phyloP scores from a whole-genome alignment of 2,888 invertebrate genomes.

The Falcaria lacertinaria region DNA sequence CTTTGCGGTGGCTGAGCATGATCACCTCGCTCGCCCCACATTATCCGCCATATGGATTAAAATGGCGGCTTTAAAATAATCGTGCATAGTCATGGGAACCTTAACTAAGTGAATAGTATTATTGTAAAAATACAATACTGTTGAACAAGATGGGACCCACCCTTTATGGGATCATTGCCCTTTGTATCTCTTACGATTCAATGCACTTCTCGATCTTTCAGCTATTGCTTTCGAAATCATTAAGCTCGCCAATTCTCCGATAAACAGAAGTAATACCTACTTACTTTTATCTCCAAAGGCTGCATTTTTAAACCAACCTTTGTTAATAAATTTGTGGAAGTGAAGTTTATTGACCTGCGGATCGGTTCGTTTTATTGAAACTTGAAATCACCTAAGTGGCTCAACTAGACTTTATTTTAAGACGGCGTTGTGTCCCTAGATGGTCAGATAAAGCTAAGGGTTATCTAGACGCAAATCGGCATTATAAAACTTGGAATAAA shows the following conservation, averaged over 20 bases:
- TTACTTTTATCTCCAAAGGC: slow-evolving; percentile 7
- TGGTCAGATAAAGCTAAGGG: background rate
- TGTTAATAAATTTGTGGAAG: no score
- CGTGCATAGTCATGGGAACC: no score
- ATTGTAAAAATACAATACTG: slow-evolving; percentile 11
- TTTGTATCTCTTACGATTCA: slow-evolving; percentile 33
- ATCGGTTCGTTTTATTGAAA: background rate
- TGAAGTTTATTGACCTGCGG: no score
- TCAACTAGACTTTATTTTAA: background rate
- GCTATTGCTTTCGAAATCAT: slow-evolving; percentile 28
- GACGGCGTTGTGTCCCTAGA: background rate
- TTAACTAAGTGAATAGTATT: slow-evolving; percentile 23
- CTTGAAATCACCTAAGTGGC: background rate
- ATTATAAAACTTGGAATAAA: no score
- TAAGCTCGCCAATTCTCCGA: slow-evolving; percentile 18
- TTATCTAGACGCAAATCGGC: no score
- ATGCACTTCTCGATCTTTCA: slow-evolving; percentile 29
- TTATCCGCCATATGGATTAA: no score
- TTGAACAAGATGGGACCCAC: slow-evolving; percentile 8
- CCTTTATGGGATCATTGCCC: slow-evolving; percentile 22
- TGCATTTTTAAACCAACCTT: no score
- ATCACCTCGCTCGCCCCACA: no score
- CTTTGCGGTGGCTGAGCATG: no score
- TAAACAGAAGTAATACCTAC: slow-evolving; percentile 4
- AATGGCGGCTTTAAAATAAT: no score